Evolutionary conservation across 2,113 vertebrate species (phyloP), one percentile per base, ranked within the genome.

Genomic region (Trachemys scripta): DNA sequence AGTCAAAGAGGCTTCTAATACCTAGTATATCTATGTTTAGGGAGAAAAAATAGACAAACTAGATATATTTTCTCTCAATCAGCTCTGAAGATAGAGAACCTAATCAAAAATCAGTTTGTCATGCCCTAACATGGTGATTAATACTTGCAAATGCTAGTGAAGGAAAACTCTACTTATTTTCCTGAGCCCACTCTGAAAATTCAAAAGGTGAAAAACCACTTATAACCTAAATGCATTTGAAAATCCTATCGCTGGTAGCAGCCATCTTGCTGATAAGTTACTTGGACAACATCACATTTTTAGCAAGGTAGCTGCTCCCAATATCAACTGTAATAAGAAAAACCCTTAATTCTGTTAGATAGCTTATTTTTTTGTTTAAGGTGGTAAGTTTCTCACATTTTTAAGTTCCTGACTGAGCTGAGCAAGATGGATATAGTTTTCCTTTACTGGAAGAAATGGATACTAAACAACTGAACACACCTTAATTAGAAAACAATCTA

Each of bases 201-300:
- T 93, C 82, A 87, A 16, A 17, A 80, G 85, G 25, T 50, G 90
- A 6, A n/a, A 62, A 56, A 80, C 49, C 90, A 9, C 1, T 42
- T 2, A 19, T 78, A 29, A 3, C 78, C 17, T 80, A 1, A 1
- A 0, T 86, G 14, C 5, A 1, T 88, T 95, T 88, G 1, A 2
- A 62, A 20, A 38, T 38, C 10, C 6, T 42, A 57, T 47, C 19
- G 50, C 17, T 72, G 51, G 45, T 53, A 27, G 62, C 42, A 1
- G 11, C 8, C 4, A 4, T 79, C 84, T 76, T 3, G 1, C 20
- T 80, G 42, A 0, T 12, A 91, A 11, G 31, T 86, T 8, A 19
- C 76, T 65, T 89, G 79, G 27, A 0, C 1, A 54, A 0, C 5
- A 69, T 42, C 2, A 49, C 16, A 1, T 4, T 29, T 91, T 88